Percentiles rank a stretch among this genome's conserved stretches.
Evolutionary conservation across 2,888 invertebrate species (phyloP).

Genomic region (Polymixis lichenea): DNA sequence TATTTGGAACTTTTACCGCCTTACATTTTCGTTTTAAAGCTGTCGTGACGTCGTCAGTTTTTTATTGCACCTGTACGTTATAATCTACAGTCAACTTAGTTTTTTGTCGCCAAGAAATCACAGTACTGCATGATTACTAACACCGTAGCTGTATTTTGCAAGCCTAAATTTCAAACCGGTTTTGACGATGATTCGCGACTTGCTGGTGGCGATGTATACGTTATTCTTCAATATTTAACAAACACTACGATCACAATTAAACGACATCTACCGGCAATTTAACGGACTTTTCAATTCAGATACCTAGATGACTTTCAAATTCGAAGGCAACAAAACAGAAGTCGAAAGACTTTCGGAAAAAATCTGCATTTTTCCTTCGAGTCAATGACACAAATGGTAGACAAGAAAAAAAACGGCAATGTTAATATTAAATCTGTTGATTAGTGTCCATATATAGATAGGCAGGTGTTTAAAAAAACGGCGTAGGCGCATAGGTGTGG

Average conservation of each 20-base stretch:
- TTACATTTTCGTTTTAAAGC: slow-evolving; percentile 63
- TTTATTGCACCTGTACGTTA: slow-evolving; percentile 56
- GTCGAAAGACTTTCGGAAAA: neutral
- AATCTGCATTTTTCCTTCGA: slow-evolving; percentile 32
- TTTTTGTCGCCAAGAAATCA: slow-evolving; percentile 67
- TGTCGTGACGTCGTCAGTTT: slow-evolving; percentile 59
- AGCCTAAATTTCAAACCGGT: slow-evolving; percentile 87
- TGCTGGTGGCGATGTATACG: slow-evolving; percentile 65
- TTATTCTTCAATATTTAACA: slow-evolving; percentile 49
- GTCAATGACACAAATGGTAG: slow-evolving; percentile 60
- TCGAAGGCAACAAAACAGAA: neutral
- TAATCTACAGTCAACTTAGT: slow-evolving; percentile 59
- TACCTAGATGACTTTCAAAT: neutral
- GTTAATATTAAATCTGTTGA: slow-evolving; percentile 74
- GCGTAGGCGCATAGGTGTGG: slow-evolving; percentile 86
- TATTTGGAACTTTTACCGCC: slow-evolving; percentile 66
- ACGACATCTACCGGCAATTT: neutral
- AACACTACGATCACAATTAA: slow-evolving; percentile 30
- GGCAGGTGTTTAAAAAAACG: slow-evolving; percentile 73
- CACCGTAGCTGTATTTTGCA: slow-evolving; percentile 81
- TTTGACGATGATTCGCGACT: slow-evolving; percentile 78
- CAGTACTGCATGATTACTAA: slow-evolving; percentile 69
- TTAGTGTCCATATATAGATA: slow-evolving; percentile 81
- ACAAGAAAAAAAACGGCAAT: slow-evolving; percentile 53
- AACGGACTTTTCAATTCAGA: neutral